Base-by-base conservation (phyloP, 2,888 invertebrate species). In the Tetropium fuscum region DNA sequence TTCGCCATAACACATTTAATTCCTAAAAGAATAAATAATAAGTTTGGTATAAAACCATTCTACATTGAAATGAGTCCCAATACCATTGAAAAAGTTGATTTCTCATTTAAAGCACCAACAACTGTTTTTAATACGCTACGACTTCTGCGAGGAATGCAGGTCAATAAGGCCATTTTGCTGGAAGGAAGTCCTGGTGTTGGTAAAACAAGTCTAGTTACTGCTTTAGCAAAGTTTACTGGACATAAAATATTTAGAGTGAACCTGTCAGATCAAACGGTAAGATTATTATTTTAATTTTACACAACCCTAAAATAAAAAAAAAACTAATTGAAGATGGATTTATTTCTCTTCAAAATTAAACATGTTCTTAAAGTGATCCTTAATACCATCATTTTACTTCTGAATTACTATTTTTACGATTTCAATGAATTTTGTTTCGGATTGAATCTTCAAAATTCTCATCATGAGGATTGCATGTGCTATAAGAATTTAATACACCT, bases 141-240 rank as follows among this genome's bases (percentile, higher is more conserved):
- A 59, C 79, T 99, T 6, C 81, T 99, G 30, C 87, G 98, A 57
- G 97, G 94, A 0, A 84, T 99, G 73, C 95, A 97, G 74, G 81
- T 98, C 58, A 92, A 92, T 61, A 94, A 97, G 79, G 96, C 98
- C 0, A 89, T 99, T 58, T 85, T 99, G 51, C 82, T 99, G 11
- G 99, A 99, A 84, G 99, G 96, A 1, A 94, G 96, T 72, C 99
- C 99, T 2, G 99, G 99, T 1, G 98, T 98, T 13, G 99, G 99
- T 2, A 99, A 99, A 83, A 98, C 98, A 0, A 97, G 97, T 69
- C 85, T 98, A 53, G 93, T 99, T 1, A 89, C 91, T 51, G 96
- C 96, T 18, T 83, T 99, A 32, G 97, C 98, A 0, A 90, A 88
- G 75, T 88, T 89, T 5, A 89, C 95, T 1, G 93, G 95, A 1